phyloP scores from a whole-genome alignment of 2,113 vertebrate species.

The Siniperca knerii region DNA sequence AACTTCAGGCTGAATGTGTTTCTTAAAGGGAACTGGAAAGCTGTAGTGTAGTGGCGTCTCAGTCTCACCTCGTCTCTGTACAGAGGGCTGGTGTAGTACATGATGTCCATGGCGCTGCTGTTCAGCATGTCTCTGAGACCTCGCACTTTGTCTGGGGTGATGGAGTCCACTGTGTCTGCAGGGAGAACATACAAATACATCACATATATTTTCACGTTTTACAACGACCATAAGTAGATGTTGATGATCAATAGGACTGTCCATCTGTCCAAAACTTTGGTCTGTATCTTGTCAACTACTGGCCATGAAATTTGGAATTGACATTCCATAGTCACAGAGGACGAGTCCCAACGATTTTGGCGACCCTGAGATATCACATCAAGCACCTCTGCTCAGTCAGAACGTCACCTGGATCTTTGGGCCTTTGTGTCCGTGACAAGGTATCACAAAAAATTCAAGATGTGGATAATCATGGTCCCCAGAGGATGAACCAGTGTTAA shows the following conservation, averaged over 20 bases:
- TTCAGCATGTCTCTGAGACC: slow-evolving; percentile 96
- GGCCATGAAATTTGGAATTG: no score
- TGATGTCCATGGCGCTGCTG: slow-evolving; percentile 99
- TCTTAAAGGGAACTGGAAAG: not conserved
- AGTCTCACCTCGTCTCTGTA: slow-evolving; percentile 93
- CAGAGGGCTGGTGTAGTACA: slow-evolving; percentile 98
- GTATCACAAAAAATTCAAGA: no score
- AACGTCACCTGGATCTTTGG: not conserved
- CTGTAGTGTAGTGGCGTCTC: not conserved
- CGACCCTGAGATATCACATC: no score
- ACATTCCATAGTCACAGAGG: not conserved
- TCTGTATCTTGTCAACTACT: not conserved
- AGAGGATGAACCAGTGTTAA: no score
- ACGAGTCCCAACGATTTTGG: not conserved
- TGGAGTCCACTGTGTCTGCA: slow-evolving; percentile 96
- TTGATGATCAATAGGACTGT: not conserved
- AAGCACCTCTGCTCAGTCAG: no score
- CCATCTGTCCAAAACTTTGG: not conserved
- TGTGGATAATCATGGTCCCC: no score
- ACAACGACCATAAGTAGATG: not conserved
- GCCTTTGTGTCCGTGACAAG: not conserved
- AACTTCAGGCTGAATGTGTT: not conserved
- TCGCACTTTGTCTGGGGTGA: slow-evolving; percentile 96
- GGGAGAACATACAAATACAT: slow-evolving; percentile 13
- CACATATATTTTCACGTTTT: not conserved